Evolutionary conservation across 1,140 invertebrate genomes (phyloP).

Genomic region (Hestina assimilis): DNA sequence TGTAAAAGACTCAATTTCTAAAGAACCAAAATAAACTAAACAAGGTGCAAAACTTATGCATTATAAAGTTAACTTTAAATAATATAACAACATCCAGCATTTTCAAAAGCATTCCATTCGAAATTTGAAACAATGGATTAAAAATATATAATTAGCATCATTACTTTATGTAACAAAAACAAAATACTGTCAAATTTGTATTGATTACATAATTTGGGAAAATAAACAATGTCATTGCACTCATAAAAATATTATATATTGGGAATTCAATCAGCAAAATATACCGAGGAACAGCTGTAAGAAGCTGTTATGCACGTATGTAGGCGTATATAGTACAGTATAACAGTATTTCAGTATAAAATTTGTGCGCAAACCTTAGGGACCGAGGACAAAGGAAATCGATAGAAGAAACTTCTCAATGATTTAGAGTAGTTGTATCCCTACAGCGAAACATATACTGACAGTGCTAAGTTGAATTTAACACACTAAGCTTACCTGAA

Average conservation of each 20-base stretch:
- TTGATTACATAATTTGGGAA: constrained; percentile 37
- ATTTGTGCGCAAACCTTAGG: constrained; percentile 31
- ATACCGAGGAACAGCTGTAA: background rate
- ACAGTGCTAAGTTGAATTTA: constrained; percentile 17
- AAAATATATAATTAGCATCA: background rate
- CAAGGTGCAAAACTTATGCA: no score
- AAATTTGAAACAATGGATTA: background rate
- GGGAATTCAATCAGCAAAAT: constrained; percentile 4
- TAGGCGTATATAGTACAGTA: constrained; percentile 3
- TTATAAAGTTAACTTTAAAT: no score
- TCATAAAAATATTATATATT: background rate
- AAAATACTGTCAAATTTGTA: constrained; percentile 39
- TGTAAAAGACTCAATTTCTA: no score
- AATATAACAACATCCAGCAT: background rate
- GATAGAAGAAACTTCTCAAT: constrained; percentile 44
- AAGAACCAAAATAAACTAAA: no score
- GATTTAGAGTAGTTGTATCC: constrained; percentile 11
- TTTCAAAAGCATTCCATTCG: background rate
- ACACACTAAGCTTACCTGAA: constrained; percentile 52
- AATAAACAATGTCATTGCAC: constrained; percentile 35
- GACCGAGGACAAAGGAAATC: constrained; percentile 76
- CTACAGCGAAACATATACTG: no score
- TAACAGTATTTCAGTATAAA: no score
- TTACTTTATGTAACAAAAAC: constrained; percentile 46
- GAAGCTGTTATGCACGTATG: constrained; percentile 10